phyloP scores from a whole-genome alignment of 1,140 invertebrate species.

The Drosophila eugracilis region DNA sequence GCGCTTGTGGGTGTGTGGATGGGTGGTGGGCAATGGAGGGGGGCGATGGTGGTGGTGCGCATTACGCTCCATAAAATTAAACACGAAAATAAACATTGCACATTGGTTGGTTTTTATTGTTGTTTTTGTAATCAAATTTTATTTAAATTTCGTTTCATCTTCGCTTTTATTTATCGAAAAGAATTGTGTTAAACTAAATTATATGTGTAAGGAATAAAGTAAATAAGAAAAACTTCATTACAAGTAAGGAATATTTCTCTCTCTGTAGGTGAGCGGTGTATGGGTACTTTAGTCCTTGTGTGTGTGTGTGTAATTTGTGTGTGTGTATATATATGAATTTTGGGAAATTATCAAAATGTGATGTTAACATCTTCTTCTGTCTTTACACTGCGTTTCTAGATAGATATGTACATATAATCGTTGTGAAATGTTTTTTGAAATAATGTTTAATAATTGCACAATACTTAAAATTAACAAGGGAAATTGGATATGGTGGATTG shows the following conservation, averaged over 20 bases:
- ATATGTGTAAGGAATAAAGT: conserved; percentile 60
- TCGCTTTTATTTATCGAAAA: conserved; percentile 58
- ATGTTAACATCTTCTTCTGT: conserved; percentile 58
- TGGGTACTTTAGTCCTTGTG: conserved; percentile 42
- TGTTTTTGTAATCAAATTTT: conserved; percentile 42
- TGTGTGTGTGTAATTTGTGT: conserved; percentile 39
- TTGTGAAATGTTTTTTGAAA: conserved; percentile 43
- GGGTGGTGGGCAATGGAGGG: conserved; percentile 8
- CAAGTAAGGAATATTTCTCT: conserved; percentile 61
- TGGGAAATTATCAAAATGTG: conserved; percentile 54
- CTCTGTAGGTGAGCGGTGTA: conserved; percentile 39
- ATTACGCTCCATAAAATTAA: conserved; percentile 47
- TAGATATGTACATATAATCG: conserved; percentile 60
- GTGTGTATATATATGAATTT: conserved; percentile 35
- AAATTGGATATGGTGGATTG: conserved; percentile 29
- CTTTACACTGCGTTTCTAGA: conserved; percentile 53
- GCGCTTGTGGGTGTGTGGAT: conserved; percentile 45
- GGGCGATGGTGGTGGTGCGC: conserved; percentile 20
- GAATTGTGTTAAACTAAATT: conserved; percentile 57
- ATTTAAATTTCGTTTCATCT: conserved; percentile 59
- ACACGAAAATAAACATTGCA: conserved; percentile 44
- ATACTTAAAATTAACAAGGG: conserved; percentile 71
- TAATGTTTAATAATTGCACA: conserved; percentile 67
- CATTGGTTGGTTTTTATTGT: conserved; percentile 36
- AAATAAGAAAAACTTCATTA: conserved; percentile 61